Evolutionary conservation across 2,113 vertebrate species (phyloP), one percentile per base, ranked within the genome.

Genomic region (Antechinus stuartii): DNA sequence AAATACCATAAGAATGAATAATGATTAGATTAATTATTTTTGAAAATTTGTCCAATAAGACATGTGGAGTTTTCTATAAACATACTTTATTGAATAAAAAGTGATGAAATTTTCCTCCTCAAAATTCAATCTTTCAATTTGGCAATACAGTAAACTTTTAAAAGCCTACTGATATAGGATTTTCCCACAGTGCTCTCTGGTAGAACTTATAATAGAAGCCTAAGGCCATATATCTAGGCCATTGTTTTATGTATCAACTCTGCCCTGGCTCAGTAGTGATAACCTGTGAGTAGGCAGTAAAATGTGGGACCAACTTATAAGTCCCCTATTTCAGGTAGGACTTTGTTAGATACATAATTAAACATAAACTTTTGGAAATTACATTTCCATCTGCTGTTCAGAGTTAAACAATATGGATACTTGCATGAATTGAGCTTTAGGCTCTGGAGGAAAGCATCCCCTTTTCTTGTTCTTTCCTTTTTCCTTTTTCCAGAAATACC

Each of bases 1-100:
- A 93, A 97, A 94, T 42, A 26, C 14, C 93, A 92, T 54, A 90
- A 56, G 96, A 97, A 95, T 52, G 61, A 96, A 93, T 97, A 92
- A 90, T 49, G 27, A 93, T 26, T 2, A 35, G 92, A 89, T 23
- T 47, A 53, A 93, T 94, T 96, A 93, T 93, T 96, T 96, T 91
- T 94, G 68, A 90, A 55, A 46, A 91, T 53, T 47, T 57, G 90
- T 56, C 89, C 91, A 94, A 91, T 26, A 91, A 57, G 16, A 53
- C 0, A 0, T 0, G 6, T 2, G 3, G 96, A 90, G 42, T 30
- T 61, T 91, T 93, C 92, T 89, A 46, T 25, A 50, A 91, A 91
- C 53, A 61, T 0, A n/a, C 53, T 91, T 90, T 91, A 53, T 53
- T 47, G 0, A 0, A 0, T 0, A 8, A 16, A 10, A 16, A 24